Evolutionary conservation across 2,797 vertebrate genomes (phyloP).

Genomic region (Periparus ater): DNA sequence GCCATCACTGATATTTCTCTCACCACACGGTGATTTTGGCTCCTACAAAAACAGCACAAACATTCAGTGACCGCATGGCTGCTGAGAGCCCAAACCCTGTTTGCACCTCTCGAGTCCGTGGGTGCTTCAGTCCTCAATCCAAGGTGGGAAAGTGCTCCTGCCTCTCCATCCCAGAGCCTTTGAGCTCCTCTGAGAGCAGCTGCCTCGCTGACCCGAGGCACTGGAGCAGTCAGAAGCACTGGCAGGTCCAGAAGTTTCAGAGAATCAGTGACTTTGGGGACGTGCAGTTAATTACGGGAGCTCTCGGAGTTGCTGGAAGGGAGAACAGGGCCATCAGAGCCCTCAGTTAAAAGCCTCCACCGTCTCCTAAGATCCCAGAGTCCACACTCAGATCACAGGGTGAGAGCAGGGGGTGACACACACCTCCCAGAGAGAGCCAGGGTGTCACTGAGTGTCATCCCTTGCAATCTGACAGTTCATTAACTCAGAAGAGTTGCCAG

Average conservation of each 20-base stretch:
- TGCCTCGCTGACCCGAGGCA: background rate
- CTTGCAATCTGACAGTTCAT: background rate
- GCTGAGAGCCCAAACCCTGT: background rate
- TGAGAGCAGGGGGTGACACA: background rate
- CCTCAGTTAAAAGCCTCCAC: background rate
- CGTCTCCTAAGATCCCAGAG: background rate
- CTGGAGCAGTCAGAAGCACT: background rate
- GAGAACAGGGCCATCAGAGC: background rate
- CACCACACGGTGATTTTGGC: fast-evolving
- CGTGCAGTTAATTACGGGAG: slow-evolving; percentile 57
- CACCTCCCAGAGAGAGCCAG: background rate
- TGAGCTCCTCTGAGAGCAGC: background rate
- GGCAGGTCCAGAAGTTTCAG: slow-evolving; percentile 1
- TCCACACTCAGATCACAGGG: background rate
- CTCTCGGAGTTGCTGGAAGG: background rate
- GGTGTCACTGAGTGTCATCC: background rate
- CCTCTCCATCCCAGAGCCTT: background rate
- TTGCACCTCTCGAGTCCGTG: background rate
- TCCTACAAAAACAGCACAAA: background rate
- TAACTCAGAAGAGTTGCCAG: background rate
- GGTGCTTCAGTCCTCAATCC: background rate
- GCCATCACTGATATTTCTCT: background rate
- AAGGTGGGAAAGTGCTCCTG: background rate
- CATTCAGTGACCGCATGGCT: fast-evolving
- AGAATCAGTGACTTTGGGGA: slow-evolving; percentile 46